These are phyloP conservation scores for Argyrosomus regius DNA, from an alignment of 2,797 vertebrate species.

Conservation along the genomic window DNA sequence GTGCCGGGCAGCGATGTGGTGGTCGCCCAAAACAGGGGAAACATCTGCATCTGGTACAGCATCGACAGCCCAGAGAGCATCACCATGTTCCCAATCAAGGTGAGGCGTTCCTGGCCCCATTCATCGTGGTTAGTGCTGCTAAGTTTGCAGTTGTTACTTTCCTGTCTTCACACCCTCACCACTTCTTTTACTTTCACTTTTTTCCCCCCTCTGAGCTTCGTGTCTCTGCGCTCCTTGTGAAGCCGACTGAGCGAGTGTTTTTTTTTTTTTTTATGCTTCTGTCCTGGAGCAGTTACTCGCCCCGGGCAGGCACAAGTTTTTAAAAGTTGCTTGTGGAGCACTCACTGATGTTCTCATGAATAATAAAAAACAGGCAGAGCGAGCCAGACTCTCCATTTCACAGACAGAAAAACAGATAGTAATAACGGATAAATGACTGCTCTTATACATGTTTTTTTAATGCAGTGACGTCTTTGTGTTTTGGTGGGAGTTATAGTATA, in stretches of 20 bases:
- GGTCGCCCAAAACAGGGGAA: slow-evolving; percentile 93
- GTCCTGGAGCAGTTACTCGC: slow-evolving; percentile 29
- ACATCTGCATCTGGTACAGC: slow-evolving; percentile 96
- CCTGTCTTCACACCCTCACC: background rate
- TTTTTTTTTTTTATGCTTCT: background rate
- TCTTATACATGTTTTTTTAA: background rate
- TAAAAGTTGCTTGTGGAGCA: slow-evolving; percentile 14
- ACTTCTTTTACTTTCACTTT: background rate
- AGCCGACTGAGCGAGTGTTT: slow-evolving; percentile 4
- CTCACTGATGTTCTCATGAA: slow-evolving; percentile 37
- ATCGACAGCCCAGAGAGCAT: slow-evolving; percentile 94
- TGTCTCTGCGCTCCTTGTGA: slow-evolving; percentile 5
- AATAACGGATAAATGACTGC: background rate
- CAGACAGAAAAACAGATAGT: background rate
- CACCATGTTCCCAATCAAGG: slow-evolving; percentile 94
- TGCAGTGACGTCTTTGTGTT: background rate
- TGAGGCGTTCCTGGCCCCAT: slow-evolving; percentile 65
- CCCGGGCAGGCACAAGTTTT: slow-evolving; percentile 8
- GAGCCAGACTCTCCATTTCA: background rate
- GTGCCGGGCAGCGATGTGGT: slow-evolving; percentile 96
- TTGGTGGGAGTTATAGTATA: background rate
- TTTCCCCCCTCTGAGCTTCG: background rate
- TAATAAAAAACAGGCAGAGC: slow-evolving; percentile 26
- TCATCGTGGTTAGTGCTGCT: background rate
- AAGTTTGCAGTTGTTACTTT: background rate